Base-by-base conservation (phyloP, 1,140 invertebrate genomes). In the Whitmania pigra region DNA sequence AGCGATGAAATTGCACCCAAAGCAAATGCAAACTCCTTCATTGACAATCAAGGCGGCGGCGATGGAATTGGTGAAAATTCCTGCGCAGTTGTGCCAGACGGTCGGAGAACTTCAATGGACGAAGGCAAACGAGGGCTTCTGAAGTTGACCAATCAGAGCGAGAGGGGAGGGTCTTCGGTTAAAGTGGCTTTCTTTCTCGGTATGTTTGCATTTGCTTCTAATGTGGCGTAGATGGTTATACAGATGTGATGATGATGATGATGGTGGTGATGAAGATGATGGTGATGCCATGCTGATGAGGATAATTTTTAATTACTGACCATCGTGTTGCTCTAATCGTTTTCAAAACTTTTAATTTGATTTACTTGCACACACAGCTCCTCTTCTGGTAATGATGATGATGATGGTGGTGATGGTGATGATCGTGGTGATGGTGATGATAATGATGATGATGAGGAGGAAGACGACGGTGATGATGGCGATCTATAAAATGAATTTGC, bases 181-280 rank as follows among this genome's bases (percentile, higher is more conserved):
- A 49, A 49, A 49, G 43, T 49, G 43, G 43, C 43, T 49, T 49
- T 49, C 43, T 49, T 49, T 49, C 43, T 49, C 43, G 43, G 43
- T 49, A 49, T 49, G 43, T 17, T 49, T 49, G n/a, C 43, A 15
- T 11, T 49, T 11, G 43, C 9, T 49, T 49, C 9, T 49, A 63
- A 3, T 22, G 18, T 27, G 55, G 17, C 55, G 55, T 15, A 11
- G 57, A 17, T n/a, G 57, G 22, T 20, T 11, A 63, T 1, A 20
- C 1, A 11, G 57, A 63, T 63, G 57, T 31, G 22, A 31, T 63
- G 57, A 63, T 63, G 57, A 63, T 63, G 57, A 63, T 63, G 13
- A 63, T 63, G 57, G 22, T 63, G 20, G 15, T 63, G 57, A 20
- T 22, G 57, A 63, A 11, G 57, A 20, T 63, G 11, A n/a, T n/a